Conservation (phyloP, 2,113 vertebrate species). For the Sturnira hondurensis region DNA sequence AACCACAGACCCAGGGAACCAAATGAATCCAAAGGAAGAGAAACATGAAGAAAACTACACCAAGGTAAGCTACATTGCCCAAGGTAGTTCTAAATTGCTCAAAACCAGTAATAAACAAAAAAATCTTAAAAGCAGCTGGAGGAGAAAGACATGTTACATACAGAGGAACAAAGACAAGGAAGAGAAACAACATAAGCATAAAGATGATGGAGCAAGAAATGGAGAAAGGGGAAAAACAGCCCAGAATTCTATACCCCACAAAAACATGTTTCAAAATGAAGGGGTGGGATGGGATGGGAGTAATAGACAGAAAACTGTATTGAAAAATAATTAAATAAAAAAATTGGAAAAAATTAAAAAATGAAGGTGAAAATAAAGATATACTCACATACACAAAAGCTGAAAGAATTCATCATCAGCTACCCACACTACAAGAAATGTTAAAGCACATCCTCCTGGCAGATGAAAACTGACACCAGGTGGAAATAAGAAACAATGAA, state of each 20-base stretch:
- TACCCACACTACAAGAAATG: background rate
- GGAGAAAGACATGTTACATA: background rate
- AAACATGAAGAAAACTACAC: background rate
- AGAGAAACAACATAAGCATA: background rate
- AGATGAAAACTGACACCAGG: background rate
- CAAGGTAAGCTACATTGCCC: background rate
- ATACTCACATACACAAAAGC: background rate
- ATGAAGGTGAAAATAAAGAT: background rate
- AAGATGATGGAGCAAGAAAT: background rate
- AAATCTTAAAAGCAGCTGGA: background rate
- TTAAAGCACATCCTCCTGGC: background rate
- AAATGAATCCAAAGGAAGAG: background rate
- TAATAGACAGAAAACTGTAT: too few species aligned
- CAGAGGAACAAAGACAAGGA: background rate
- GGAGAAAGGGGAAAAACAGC: background rate
- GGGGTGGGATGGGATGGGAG: too few species aligned
- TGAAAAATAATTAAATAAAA: too few species aligned
- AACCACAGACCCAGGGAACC: background rate
- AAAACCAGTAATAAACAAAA: background rate
- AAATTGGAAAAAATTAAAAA: too few species aligned
- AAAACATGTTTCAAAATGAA: constrained; percentile 22
- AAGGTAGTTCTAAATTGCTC: background rate
- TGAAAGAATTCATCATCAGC: background rate
- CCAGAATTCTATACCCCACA: background rate
- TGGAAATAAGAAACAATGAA: background rate